Evolutionary conservation across 2,888 invertebrate genomes (phyloP).

Genomic region (Steromphala cineraria): DNA sequence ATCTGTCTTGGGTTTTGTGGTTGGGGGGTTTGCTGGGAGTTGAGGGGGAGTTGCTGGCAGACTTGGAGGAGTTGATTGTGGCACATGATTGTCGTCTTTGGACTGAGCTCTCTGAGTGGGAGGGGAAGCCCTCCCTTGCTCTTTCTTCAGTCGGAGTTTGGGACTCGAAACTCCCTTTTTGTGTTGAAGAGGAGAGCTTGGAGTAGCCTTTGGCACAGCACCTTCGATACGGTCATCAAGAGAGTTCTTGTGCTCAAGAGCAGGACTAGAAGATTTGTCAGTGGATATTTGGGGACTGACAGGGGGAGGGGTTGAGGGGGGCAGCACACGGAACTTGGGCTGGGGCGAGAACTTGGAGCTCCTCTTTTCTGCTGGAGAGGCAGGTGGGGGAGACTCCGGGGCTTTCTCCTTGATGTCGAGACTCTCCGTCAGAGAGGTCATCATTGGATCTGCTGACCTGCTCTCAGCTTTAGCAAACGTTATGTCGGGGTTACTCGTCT

Average conservation of each 20-base stretch:
- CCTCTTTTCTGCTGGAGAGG: slow-evolving; percentile 30
- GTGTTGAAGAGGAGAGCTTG: slow-evolving; percentile 33
- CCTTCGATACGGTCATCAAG: not conserved
- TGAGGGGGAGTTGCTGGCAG: slow-evolving; percentile 32
- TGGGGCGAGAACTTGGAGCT: slow-evolving; percentile 32
- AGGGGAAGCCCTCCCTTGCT: not conserved
- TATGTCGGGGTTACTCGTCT: slow-evolving; percentile 40
- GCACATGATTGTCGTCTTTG: not conserved
- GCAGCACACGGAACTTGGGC: slow-evolving; percentile 33
- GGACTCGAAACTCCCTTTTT: slow-evolving; percentile 42
- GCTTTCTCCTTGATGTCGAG: not conserved
- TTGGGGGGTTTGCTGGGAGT: not conserved
- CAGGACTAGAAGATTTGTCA: not conserved
- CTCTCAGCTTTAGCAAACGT: slow-evolving; percentile 29
- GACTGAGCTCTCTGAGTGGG: not conserved
- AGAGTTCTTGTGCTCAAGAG: not conserved
- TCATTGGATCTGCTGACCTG: not conserved
- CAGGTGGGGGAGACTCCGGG: not conserved
- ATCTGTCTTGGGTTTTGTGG: slow-evolving; percentile 8
- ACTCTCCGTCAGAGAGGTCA: not conserved
- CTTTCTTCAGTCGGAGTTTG: slow-evolving; percentile 34
- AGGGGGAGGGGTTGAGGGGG: slow-evolving; percentile 19
- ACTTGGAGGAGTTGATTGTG: slow-evolving; percentile 23
- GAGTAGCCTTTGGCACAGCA: not conserved
- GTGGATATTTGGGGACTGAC: not conserved